These are phyloP conservation scores for Himalopsyche tibetana DNA, from an alignment of 2,888 invertebrate species.

Conservation along the genomic window DNA sequence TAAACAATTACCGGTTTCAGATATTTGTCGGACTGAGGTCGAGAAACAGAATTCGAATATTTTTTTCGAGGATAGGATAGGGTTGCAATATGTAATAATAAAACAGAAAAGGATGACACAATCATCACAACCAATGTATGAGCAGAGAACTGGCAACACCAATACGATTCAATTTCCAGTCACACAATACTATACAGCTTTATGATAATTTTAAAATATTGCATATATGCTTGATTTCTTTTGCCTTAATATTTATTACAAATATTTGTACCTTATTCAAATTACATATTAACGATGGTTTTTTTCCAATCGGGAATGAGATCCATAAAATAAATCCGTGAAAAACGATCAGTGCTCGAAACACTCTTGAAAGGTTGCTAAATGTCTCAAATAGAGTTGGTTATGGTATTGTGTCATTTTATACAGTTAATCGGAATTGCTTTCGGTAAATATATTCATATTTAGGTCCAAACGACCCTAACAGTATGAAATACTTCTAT, in stretches of 20 bases:
- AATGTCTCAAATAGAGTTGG: constrained; percentile 21
- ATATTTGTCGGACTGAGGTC: background rate
- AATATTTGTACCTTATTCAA: constrained; percentile 43
- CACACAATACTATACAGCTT: constrained; percentile 42
- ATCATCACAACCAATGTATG: constrained; percentile 63
- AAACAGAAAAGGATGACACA: constrained; percentile 61
- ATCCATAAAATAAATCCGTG: constrained; percentile 18
- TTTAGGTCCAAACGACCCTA: constrained; percentile 48
- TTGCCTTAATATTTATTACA: constrained; percentile 37
- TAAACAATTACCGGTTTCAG: constrained; percentile 44
- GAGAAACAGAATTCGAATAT: constrained; percentile 2
- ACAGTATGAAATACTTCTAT: constrained; percentile 54
- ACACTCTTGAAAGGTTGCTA: constrained; percentile 8
- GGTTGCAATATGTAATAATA: constrained; percentile 21
- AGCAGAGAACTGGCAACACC: constrained; percentile 48
- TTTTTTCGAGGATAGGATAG: background rate
- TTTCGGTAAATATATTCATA: constrained; percentile 41
- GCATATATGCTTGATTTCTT: constrained; percentile 33
- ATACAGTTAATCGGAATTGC: constrained; percentile 47
- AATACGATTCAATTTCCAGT: constrained; percentile 21
- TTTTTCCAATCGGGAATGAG: background rate
- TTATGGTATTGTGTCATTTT: constrained; percentile 50
- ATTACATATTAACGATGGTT: constrained; percentile 32
- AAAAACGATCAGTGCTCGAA: background rate
- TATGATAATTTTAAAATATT: constrained; percentile 40